phyloP scores from a whole-genome alignment of 2,888 invertebrate genomes.

The Zygothrica quintamaculata region DNA sequence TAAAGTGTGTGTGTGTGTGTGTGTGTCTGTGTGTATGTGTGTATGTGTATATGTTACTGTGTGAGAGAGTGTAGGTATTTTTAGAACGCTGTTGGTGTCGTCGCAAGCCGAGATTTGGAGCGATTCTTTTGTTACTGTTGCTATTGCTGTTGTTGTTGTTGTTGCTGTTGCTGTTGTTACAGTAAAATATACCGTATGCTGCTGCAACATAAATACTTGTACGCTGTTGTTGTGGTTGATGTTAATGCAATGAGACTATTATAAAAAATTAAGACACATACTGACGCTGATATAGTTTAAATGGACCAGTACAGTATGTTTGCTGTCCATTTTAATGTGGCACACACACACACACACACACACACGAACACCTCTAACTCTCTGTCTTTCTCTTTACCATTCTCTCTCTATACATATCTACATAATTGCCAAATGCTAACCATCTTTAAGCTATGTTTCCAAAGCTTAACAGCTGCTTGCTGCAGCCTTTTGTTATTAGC shows the following conservation, averaged over 20 bases:
- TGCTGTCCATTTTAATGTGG: slow-evolving; percentile 19
- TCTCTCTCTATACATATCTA: background rate
- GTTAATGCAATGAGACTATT: slow-evolving; percentile 27
- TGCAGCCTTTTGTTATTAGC: background rate
- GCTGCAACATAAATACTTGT: slow-evolving; percentile 51
- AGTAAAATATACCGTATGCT: slow-evolving; percentile 72
- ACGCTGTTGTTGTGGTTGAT: slow-evolving; percentile 32
- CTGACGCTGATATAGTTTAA: slow-evolving; percentile 51
- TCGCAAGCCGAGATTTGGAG: slow-evolving; percentile 48
- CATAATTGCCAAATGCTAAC: slow-evolving; percentile 35
- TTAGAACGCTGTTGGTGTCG: slow-evolving; percentile 46
- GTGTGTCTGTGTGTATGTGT: slow-evolving; percentile 23
- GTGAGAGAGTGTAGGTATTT: slow-evolving; percentile 54
- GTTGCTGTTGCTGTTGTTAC: slow-evolving; percentile 46
- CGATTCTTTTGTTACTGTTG: slow-evolving; percentile 51
- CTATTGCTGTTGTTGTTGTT: slow-evolving; percentile 23
- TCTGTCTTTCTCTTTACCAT: background rate
- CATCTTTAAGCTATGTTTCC: background rate
- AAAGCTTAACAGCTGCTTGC: slow-evolving; percentile 17
- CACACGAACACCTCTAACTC: background rate
- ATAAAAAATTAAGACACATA: slow-evolving; percentile 48
- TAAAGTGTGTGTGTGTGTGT: slow-evolving; percentile 3
- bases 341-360: background rate
- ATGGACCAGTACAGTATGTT: slow-evolving; percentile 35
- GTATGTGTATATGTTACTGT: slow-evolving; percentile 25